phyloP scores from a whole-genome alignment of 2,888 invertebrate genomes.

The Drosophila putrida region DNA sequence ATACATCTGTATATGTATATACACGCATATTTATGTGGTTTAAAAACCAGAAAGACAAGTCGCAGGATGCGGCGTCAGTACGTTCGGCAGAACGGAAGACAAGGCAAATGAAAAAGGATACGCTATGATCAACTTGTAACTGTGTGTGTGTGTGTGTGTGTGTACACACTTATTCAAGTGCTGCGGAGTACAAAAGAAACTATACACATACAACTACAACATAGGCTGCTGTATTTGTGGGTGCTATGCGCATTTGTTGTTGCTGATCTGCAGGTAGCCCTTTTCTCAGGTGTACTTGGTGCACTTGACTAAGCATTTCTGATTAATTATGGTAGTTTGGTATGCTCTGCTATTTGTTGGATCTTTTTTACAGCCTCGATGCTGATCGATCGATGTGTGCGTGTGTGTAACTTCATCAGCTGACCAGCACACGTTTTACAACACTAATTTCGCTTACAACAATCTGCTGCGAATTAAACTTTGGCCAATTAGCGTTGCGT shows the following conservation, averaged over 20 bases:
- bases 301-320: slow-evolving; percentile 18
- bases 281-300: neutral
- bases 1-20: neutral
- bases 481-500: slow-evolving; percentile 49
- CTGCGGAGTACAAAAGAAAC: slow-evolving; percentile 17
- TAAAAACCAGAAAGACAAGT: slow-evolving; percentile 26
- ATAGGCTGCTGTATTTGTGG: slow-evolving; percentile 11
- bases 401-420: slow-evolving; percentile 65
- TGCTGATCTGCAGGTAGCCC: slow-evolving; percentile 26
- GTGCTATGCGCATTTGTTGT: slow-evolving; percentile 8
- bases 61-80: slow-evolving; percentile 29
- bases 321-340: slow-evolving; percentile 11
- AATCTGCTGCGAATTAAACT: slow-evolving; percentile 38
- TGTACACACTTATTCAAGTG: neutral
- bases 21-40: slow-evolving; percentile 4
- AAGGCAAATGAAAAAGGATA: slow-evolving; percentile 57
- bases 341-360: slow-evolving; percentile 5
- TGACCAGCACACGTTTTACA: slow-evolving; percentile 54
- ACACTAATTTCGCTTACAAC: slow-evolving; percentile 64
- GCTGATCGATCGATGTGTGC: slow-evolving; percentile 36
- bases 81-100: slow-evolving; percentile 17
- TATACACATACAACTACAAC: slow-evolving; percentile 9
- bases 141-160: neutral
- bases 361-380: slow-evolving; percentile 12
- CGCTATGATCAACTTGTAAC: neutral